Conservation (phyloP, 1,140 invertebrate genomes). For the Ceratina australensis region DNA sequence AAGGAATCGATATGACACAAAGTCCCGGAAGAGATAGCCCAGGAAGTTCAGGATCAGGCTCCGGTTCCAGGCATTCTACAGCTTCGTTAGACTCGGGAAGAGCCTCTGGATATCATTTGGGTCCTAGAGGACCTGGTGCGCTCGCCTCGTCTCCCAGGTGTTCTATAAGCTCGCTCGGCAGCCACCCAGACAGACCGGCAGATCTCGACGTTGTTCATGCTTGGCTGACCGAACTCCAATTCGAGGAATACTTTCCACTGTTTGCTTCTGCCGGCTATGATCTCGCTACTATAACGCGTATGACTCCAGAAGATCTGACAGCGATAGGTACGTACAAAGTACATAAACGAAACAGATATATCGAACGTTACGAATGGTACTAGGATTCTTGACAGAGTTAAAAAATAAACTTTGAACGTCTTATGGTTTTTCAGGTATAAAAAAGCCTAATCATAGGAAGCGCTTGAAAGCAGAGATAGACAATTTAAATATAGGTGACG, state of each 20-base stretch:
- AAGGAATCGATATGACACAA: constrained; percentile 85
- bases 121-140: constrained; percentile 77
- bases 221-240: constrained; percentile 96
- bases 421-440: constrained; percentile 83
- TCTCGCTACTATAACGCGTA: constrained; percentile 96
- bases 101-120: constrained; percentile 86
- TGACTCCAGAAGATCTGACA: constrained; percentile 97
- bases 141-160: constrained; percentile 81
- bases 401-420: neutral
- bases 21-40: constrained; percentile 94
- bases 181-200: constrained; percentile 82
- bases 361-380: too few species aligned
- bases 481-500: constrained; percentile 95
- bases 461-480: constrained; percentile 97
- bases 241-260: constrained; percentile 96
- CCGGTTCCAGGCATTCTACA: constrained; percentile 92
- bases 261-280: constrained; percentile 98
- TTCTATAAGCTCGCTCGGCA: constrained; percentile 87
- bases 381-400: too few species aligned
- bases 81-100: constrained; percentile 95
- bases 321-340: constrained; percentile 83
- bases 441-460: constrained; percentile 98
- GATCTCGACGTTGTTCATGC: constrained; percentile 93
- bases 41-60: constrained; percentile 92
- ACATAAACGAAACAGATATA: neutral